Evolutionary conservation across 2,113 vertebrate genomes (phyloP).

Genomic region (Brevimyrus niger): DNA sequence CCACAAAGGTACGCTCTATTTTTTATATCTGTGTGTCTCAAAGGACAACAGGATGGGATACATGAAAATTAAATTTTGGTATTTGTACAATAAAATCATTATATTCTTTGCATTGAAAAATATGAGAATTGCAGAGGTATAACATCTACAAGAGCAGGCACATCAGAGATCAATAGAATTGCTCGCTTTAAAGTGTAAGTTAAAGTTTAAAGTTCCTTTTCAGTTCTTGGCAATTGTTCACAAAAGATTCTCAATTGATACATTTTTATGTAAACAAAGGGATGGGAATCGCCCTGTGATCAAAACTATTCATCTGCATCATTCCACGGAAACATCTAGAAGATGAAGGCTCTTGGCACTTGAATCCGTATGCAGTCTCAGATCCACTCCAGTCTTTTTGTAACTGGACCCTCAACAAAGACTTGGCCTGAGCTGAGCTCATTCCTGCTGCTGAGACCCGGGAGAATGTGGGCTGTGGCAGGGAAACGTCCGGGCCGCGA

Average conservation of each 20-base stretch:
- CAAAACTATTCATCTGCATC: background rate
- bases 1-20: background rate
- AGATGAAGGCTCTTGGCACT: background rate
- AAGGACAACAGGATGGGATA: background rate
- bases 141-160: background rate
- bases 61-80: background rate
- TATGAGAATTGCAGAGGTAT: background rate
- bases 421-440: background rate
- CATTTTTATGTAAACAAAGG: background rate
- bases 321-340: background rate
- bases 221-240: background rate
- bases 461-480: background rate
- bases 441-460: background rate
- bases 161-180: background rate
- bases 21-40: background rate
- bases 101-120: background rate
- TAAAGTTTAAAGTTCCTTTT: background rate
- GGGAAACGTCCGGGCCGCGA: background rate
- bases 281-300: background rate
- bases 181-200: background rate
- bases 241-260: background rate
- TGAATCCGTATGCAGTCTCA: background rate
- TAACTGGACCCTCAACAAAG: background rate
- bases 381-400: background rate
- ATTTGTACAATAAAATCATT: background rate